Evolutionary conservation across 30 jellyfish, hydroid and myxozoan species (phyloP), one percentile per base, ranked within the genome.

Genomic region (Nemopilema nomurai): DNA sequence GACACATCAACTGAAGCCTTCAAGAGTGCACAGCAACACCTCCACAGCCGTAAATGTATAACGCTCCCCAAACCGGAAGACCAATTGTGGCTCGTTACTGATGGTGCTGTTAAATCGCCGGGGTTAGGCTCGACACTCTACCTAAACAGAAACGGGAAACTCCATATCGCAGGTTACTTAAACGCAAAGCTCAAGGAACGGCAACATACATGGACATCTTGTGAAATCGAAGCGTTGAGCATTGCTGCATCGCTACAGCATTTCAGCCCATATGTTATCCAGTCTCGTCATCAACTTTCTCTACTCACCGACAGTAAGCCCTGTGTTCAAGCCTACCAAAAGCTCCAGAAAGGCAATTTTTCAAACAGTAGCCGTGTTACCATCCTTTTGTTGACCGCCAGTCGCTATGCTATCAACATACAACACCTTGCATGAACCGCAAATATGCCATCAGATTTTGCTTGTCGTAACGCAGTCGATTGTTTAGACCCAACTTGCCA

Each of bases 261-360:
- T 69, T 76, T 74, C 49, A 77, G 86, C 28, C 96, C 92, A 4
- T 86, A 57, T 76, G 76, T 85, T 83, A 69, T 51, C 51, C 96
- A 86, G 62, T 86, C 96, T 32, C 24, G 49, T 67, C 91, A 86
- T 28, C 76, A 67, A 33, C 50, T 73, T 8, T 66, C 66, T 85
- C 52, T 83, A 28, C 79, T 86, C 25, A 86, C 96, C 0, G 96
- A 78, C 57, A 86, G 96, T 79, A 77, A 78, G 76, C 96, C 91
- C 18, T 86, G 92, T 66, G 91, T 86, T 49, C 96, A 86, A 50
- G 91, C 96, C 53, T 64, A 76, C 22, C 86, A 86, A 33, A 53
- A 78, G 76, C 96, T 86, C 18, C 21, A 29, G 21, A 22, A 86
- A 53, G 96, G 91, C 16, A 69, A 67, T 28, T 86, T 86, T 63